Percentiles rank a stretch among this genome's conserved stretches.
Evolutionary conservation across 2,888 invertebrate genomes (phyloP).

Genomic region (Drosophila multiciliata): DNA sequence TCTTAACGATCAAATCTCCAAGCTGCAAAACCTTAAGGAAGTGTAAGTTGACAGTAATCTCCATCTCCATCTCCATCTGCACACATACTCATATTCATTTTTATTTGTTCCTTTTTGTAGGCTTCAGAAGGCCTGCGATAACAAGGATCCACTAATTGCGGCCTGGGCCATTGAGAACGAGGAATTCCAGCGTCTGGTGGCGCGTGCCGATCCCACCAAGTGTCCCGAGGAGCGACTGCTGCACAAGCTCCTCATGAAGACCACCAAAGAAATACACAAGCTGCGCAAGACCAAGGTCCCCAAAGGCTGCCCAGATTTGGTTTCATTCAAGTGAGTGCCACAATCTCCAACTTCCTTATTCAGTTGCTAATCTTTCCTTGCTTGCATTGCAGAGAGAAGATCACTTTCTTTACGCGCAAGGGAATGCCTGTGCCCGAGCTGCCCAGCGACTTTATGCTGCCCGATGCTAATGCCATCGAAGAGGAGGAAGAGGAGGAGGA

Average conservation of each 20-base stretch:
- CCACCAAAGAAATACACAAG: constrained; percentile 96
- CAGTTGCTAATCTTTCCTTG: not conserved
- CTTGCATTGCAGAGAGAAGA: constrained; percentile 92
- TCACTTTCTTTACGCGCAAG: constrained; percentile 96
- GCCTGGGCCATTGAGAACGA: constrained; percentile 95
- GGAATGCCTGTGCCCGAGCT: constrained; percentile 91
- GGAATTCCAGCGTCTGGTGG: constrained; percentile 90
- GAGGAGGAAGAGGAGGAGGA: constrained; percentile 82
- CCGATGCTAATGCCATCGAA: constrained; percentile 85
- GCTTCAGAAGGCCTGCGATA: constrained; percentile 93
- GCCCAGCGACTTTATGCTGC: constrained; percentile 87
- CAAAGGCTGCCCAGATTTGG: constrained; percentile 94
- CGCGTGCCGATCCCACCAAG: constrained; percentile 84
- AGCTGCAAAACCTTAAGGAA: constrained; percentile 92
- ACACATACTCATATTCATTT: not conserved
- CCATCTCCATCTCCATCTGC: not conserved
- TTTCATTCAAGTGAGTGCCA: constrained; percentile 94
- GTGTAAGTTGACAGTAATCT: constrained; percentile 81
- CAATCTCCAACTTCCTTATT: not conserved
- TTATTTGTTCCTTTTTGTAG: constrained; percentile 81
- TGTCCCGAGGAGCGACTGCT: constrained; percentile 87
- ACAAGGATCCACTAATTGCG: constrained; percentile 93
- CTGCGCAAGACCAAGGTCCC: constrained; percentile 94
- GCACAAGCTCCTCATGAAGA: constrained; percentile 93
- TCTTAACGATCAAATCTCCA: constrained; percentile 92